Percentiles rank a stretch among this genome's conserved stretches.
phyloP scores from a whole-genome alignment of 2,888 invertebrate species.

The Agrilus biguttatus region DNA sequence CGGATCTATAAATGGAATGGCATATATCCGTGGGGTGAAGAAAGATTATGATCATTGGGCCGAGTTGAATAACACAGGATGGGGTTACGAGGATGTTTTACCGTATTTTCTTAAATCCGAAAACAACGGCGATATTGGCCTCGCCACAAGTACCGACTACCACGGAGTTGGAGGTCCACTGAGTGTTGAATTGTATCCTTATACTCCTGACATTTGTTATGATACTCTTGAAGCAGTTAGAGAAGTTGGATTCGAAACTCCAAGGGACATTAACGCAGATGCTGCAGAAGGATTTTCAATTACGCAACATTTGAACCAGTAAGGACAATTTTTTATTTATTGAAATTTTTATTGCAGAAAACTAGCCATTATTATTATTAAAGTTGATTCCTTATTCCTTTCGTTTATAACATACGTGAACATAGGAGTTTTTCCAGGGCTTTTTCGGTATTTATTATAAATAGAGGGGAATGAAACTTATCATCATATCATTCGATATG shows the following conservation, averaged over 20 bases:
- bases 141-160: slow-evolving; percentile 37
- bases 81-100: slow-evolving; percentile 55
- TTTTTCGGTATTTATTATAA: too few species aligned
- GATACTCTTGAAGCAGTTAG: slow-evolving; percentile 40
- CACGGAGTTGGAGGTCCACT: slow-evolving; percentile 40
- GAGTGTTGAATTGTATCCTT: slow-evolving; percentile 42
- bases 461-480: too few species aligned
- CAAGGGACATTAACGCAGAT: slow-evolving; percentile 42
- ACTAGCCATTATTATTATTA: too few species aligned
- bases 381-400: too few species aligned
- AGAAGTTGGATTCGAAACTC: slow-evolving; percentile 41
- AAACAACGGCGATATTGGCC: slow-evolving; percentile 42
- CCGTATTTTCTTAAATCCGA: slow-evolving; percentile 48
- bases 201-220: slow-evolving; percentile 38
- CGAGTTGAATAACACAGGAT: slow-evolving; percentile 46
- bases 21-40: slow-evolving; percentile 54
- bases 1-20: slow-evolving; percentile 57
- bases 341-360: too few species aligned
- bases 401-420: too few species aligned
- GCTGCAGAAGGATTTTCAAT: slow-evolving; percentile 40
- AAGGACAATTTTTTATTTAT: slow-evolving; percentile 1
- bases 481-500: too few species aligned
- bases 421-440: too few species aligned
- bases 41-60: slow-evolving; percentile 58
- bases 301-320: slow-evolving; percentile 40